Evolutionary conservation across 1,140 invertebrate genomes (phyloP).

Genomic region (Chironomus striatipennis): DNA sequence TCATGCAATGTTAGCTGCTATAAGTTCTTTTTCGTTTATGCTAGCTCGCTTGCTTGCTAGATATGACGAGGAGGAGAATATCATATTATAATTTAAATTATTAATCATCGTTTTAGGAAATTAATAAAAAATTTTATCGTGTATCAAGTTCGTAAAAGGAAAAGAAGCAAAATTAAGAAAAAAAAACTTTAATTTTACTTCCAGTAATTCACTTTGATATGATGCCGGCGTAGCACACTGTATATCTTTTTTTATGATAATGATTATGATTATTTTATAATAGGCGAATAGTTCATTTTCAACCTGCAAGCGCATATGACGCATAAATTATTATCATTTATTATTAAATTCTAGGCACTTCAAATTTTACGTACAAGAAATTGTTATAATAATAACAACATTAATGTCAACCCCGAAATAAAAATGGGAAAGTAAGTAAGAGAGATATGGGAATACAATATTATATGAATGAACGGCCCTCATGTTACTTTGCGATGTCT

Average conservation of each 20-base stretch:
- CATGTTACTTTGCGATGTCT: background rate
- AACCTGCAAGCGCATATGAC: conserved; percentile 11
- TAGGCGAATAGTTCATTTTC: background rate
- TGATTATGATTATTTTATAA: background rate
- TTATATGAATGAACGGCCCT: background rate
- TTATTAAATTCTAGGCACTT: background rate
- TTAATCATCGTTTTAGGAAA: conserved; percentile 13
- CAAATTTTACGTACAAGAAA: background rate
- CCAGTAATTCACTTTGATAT: background rate
- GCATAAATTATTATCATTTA: conserved; percentile 5
- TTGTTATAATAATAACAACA: background rate
- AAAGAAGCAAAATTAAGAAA: background rate
- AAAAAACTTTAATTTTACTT: background rate
- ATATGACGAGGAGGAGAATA: background rate
- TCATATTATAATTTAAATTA: conserved; percentile 10
- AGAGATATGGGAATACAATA: too few species aligned
- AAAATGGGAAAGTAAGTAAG: background rate
- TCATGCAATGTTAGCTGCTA: background rate
- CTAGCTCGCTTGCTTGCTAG: too few species aligned
- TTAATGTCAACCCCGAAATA: background rate
- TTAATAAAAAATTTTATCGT: background rate
- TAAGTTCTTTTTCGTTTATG: background rate
- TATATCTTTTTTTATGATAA: too few species aligned
- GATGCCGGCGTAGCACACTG: too few species aligned
- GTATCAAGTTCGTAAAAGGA: background rate